Evolutionary conservation across 1,140 invertebrate species (phyloP).

Genomic region (Aphelenchoides fujianensis): DNA sequence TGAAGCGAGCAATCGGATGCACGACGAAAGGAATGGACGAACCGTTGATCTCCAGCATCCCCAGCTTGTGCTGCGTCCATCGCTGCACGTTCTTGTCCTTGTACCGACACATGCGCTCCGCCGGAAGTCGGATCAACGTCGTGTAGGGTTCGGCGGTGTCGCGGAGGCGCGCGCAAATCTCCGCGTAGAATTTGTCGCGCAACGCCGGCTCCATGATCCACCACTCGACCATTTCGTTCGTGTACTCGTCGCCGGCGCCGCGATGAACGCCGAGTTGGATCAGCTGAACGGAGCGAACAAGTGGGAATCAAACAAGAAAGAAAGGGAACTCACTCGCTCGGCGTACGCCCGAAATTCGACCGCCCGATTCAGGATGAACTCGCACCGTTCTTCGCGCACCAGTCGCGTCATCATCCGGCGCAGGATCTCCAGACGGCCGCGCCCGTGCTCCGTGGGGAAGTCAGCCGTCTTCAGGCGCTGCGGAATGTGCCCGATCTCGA

Average conservation of each 20-base stretch:
- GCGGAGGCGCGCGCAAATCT: slow-evolving; percentile 46
- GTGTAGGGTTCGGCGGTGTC: slow-evolving; percentile 47
- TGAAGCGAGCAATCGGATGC: slow-evolving; percentile 23
- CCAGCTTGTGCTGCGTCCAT: slow-evolving; percentile 37
- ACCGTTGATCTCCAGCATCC: slow-evolving; percentile 54
- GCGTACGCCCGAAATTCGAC: slow-evolving; percentile 48
- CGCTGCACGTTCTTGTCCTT: slow-evolving; percentile 31
- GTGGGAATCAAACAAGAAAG: background rate
- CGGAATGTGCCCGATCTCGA: slow-evolving; percentile 50
- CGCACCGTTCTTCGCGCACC: slow-evolving; percentile 52
- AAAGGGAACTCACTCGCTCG: slow-evolving; percentile 40
- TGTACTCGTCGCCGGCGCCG: slow-evolving; percentile 52
- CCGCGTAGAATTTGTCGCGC: slow-evolving; percentile 45
- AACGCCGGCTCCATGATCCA: slow-evolving; percentile 52
- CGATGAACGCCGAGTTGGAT: slow-evolving; percentile 54
- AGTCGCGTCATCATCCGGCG: slow-evolving; percentile 51
- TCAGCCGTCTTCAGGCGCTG: slow-evolving; percentile 47
- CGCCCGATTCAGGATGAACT: slow-evolving; percentile 53
- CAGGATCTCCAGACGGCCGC: slow-evolving; percentile 42
- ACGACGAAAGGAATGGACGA: slow-evolving; percentile 19
- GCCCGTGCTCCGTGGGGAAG: slow-evolving; percentile 25
- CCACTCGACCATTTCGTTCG: slow-evolving; percentile 57
- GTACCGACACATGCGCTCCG: slow-evolving; percentile 28
- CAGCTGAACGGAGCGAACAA: slow-evolving; percentile 36
- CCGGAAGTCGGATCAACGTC: slow-evolving; percentile 43